phyloP scores from a whole-genome alignment of 1,140 invertebrate species.

The Apis dorsata region DNA sequence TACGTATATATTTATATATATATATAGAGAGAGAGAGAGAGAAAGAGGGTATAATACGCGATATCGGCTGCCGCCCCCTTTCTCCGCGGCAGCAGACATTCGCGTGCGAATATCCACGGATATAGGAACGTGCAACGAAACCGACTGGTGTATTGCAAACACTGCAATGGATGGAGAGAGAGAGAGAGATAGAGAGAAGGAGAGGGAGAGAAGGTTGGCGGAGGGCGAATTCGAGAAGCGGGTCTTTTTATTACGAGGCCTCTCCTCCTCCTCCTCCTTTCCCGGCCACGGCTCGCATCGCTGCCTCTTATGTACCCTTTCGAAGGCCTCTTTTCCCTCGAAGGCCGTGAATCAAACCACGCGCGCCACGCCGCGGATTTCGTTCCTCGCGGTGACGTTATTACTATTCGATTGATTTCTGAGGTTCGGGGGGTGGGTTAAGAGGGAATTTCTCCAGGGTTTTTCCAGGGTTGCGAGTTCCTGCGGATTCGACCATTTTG shows the following conservation, averaged over 20 bases:
- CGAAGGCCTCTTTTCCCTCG: constrained; percentile 28
- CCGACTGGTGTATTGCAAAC: constrained; percentile 27
- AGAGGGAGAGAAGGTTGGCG: constrained; percentile 38
- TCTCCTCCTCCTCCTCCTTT: constrained; percentile 21
- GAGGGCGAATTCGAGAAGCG: constrained; percentile 56
- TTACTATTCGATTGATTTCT: constrained; percentile 47
- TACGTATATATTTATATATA: no score
- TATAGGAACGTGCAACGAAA: constrained; percentile 21
- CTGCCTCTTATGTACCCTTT: constrained; percentile 50
- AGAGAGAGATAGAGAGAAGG: not conserved
- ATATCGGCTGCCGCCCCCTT: constrained; percentile 34
- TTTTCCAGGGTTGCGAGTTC: not conserved
- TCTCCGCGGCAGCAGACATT: not conserved
- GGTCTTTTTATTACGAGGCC: constrained; percentile 51
- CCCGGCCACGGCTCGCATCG: constrained; percentile 31
- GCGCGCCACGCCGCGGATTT: constrained; percentile 30
- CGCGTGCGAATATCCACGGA: not conserved
- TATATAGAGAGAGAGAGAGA: no score
- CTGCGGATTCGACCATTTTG: not conserved
- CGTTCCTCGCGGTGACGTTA: constrained; percentile 29
- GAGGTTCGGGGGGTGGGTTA: not conserved
- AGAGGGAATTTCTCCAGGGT: not conserved
- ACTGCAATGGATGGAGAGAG: constrained; percentile 6
- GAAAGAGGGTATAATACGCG: constrained; percentile 40
- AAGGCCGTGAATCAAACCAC: constrained; percentile 43